A percentile compares a stretch with the other conserved stretches of the same genome.
Evolutionary conservation across 2,113 vertebrate genomes (phyloP).

Genomic region (Seriola quinqueradiata): DNA sequence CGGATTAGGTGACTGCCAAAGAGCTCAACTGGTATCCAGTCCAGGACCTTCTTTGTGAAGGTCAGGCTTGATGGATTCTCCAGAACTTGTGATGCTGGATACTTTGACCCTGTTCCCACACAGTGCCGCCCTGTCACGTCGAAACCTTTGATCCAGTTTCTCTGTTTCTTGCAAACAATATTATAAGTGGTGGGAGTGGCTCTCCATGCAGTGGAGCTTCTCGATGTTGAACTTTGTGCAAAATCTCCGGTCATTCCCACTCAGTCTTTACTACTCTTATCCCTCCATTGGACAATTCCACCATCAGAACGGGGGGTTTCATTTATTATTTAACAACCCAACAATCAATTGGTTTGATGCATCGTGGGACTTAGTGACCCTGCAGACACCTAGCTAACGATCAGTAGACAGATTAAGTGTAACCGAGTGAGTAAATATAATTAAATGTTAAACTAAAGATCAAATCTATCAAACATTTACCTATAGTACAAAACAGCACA

Average conservation of each 20-base stretch:
- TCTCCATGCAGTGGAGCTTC: not conserved
- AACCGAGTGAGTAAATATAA: no score
- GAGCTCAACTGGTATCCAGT: constrained; percentile 65
- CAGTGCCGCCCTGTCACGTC: constrained; percentile 18
- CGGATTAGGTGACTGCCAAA: constrained; percentile 78
- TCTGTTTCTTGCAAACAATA: not conserved
- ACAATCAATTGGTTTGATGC: not conserved
- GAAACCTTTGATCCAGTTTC: constrained; percentile 36
- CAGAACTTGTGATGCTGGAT: constrained; percentile 61
- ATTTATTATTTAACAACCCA: not conserved
- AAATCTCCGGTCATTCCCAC: not conserved
- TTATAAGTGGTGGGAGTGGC: not conserved
- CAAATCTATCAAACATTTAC: no score
- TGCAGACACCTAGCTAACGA: not conserved
- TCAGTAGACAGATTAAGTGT: not conserved
- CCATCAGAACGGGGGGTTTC: no score
- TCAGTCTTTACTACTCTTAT: no score
- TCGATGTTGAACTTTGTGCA: not conserved
- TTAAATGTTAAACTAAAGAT: no score
- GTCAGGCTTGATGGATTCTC: constrained; percentile 79
- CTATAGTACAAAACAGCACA: no score
- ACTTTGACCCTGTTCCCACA: constrained; percentile 78
- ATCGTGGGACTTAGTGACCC: not conserved
- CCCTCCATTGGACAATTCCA: no score
- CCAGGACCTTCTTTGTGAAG: constrained; percentile 78